A percentile compares a stretch with the other conserved stretches of the same genome.
Evolutionary conservation across 2,113 vertebrate genomes (phyloP).

Genomic region (Zingel zingel): DNA sequence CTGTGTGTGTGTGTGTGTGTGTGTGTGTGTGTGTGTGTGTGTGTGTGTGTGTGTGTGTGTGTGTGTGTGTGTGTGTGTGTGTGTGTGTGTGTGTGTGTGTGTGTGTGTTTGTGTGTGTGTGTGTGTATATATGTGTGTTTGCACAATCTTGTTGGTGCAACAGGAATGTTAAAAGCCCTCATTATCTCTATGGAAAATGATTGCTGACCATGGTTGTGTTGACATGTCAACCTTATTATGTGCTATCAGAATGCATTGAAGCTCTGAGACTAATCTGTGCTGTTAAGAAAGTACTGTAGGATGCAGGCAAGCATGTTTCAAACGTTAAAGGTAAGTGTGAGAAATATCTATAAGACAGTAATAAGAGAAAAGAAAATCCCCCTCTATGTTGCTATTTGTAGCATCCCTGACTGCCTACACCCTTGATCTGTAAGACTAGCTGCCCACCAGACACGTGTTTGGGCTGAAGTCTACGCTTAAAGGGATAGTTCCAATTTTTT

Average conservation of each 20-base stretch:
- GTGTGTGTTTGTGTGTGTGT: conserved; percentile 13
- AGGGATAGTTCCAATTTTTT: no score
- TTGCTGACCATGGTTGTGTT: conserved; percentile 68
- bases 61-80: conserved; percentile 15
- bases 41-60: conserved; percentile 12
- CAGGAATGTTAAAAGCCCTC: conserved; percentile 78
- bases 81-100: conserved; percentile 1
- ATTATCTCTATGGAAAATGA: conserved; percentile 76
- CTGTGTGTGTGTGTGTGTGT: conserved; percentile 7
- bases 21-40: conserved; percentile 1
- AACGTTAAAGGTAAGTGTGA: conserved; percentile 19
- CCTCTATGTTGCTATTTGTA: conserved; percentile 73
- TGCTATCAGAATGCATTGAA: conserved; percentile 32
- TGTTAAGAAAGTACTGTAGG: neutral
- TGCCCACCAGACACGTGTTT: conserved; percentile 64
- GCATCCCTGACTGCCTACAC: conserved; percentile 58
- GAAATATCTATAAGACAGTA: conserved; percentile 43
- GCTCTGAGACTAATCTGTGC: conserved; percentile 14
- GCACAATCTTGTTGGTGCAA: conserved; percentile 63
- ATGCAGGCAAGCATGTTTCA: conserved; percentile 7
- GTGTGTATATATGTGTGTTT: conserved; percentile 29
- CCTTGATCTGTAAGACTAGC: conserved; percentile 59
- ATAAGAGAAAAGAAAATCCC: conserved; percentile 66
- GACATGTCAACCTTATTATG: conserved; percentile 71
- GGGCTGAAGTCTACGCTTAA: conserved; percentile 30